Base-by-base conservation (phyloP, 1,140 invertebrate species). In the Teleogryllus occipitalis region DNA sequence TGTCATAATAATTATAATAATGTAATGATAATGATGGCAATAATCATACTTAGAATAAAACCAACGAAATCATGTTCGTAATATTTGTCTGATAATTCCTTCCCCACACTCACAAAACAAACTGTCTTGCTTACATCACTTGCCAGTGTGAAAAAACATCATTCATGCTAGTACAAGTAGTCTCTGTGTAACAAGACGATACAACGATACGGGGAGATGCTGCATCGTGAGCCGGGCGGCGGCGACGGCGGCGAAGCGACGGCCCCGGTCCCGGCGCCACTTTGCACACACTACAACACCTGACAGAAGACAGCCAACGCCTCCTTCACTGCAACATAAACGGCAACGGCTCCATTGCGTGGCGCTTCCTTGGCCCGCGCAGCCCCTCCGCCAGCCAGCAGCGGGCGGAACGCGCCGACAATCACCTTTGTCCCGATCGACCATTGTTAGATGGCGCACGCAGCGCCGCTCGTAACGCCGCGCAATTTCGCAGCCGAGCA, bases 21-120 rank as follows among this genome's bases (percentile, higher is more conserved):
- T 65, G 54, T 65, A 65, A 14, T 65, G 54, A 65, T 65, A 65
- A 65, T 65, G 54, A 65, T 65, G 54, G 54, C 54, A 65, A 65
- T 65, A 65, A 65, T 65, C 54, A 65, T 65, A 65, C 54, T 65
- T 65, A 65, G 54, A 65, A 65, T 65, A 65, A 65, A 65, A 65
- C 54, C 54, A 65, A 65, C 54, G 54, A 65, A 65, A 65, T 65
- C 10, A 65, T 65, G 54, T 65, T 65, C 54, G 54, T 65, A 65
- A 65, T 65, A 65, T 65, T 65, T 65, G 54, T 65, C 54, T 65
- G 54, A 65, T 65, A 65, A 65, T 65, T 65, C 54, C 54, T 65
- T 65, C 54, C 54, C 54, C 54, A 65, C 54, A 65, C 54, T 65
- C 54, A 65, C 54, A 65, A 65, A 65, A 65, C 54, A 65, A 65